A percentile compares a stretch with the other conserved stretches of the same genome.
These are phyloP conservation scores for Silurus aristotelis DNA, from an alignment of 2,797 vertebrate species.

Conservation along the genomic window DNA sequence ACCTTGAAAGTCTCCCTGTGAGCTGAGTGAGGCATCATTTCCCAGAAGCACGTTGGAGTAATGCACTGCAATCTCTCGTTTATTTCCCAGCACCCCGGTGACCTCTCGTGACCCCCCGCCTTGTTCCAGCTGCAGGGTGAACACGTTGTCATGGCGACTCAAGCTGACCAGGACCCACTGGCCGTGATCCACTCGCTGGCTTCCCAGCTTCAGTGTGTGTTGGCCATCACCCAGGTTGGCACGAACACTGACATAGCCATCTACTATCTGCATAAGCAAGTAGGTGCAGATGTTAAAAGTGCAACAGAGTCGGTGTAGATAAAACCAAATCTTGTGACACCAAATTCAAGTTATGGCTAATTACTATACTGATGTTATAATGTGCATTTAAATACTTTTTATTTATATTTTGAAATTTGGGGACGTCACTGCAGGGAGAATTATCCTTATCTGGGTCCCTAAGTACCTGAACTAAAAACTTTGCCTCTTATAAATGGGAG, in stretches of 20 bases:
- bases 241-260: conserved; percentile 76
- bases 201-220: conserved; percentile 70
- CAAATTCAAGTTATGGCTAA: not conserved
- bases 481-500: not conserved
- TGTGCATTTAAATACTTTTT: too few species aligned
- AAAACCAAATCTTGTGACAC: not conserved
- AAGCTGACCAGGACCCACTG: conserved; percentile 83
- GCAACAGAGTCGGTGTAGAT: not conserved
- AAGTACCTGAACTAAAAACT: not conserved
- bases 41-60: conserved; percentile 76
- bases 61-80: conserved; percentile 74
- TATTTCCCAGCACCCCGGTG: conserved; percentile 70
- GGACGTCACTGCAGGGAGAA: not conserved
- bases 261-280: conserved; percentile 69
- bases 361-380: not conserved
- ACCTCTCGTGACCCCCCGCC: conserved; percentile 82
- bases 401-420: not conserved
- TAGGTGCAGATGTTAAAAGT: not conserved
- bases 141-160: conserved; percentile 79
- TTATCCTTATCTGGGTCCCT: not conserved
- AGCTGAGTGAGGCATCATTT: conserved; percentile 61
- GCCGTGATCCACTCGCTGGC: conserved; percentile 78
- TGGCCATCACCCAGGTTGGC: conserved; percentile 77
- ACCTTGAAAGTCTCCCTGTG: conserved; percentile 81
- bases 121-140: conserved; percentile 79